Evolutionary conservation across 2,113 vertebrate species (phyloP).

Genomic region (Fregetta grallaria): DNA sequence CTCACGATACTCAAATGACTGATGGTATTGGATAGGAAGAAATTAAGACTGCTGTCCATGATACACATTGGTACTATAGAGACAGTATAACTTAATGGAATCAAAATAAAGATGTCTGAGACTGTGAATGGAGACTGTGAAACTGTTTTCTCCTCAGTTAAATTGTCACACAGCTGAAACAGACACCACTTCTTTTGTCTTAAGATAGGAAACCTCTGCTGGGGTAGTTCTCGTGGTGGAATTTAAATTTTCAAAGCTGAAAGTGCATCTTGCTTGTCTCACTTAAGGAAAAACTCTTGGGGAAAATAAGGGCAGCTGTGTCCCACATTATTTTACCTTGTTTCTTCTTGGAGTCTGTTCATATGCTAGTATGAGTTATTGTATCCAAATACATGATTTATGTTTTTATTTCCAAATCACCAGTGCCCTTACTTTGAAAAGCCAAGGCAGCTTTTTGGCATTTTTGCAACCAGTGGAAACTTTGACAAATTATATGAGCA

Average conservation of each 20-base stretch:
- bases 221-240: background rate
- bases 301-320: background rate
- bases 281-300: background rate
- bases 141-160: background rate
- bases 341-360: background rate
- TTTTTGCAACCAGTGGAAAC: background rate
- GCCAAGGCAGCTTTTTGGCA: background rate
- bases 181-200: background rate
- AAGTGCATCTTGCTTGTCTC: background rate
- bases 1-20: background rate
- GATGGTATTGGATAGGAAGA: background rate
- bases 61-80: background rate
- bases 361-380: background rate
- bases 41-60: background rate
- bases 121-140: background rate
- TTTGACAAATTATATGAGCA: background rate
- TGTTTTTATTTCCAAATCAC: background rate
- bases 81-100: background rate
- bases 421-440: background rate
- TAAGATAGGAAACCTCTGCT: background rate
- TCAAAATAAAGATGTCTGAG: background rate
- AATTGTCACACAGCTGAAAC: background rate
- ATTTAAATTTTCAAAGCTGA: background rate
- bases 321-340: background rate
- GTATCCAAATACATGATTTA: background rate